phyloP scores from a whole-genome alignment of 2,888 invertebrate species.

The Trissolcus brochymenae region DNA sequence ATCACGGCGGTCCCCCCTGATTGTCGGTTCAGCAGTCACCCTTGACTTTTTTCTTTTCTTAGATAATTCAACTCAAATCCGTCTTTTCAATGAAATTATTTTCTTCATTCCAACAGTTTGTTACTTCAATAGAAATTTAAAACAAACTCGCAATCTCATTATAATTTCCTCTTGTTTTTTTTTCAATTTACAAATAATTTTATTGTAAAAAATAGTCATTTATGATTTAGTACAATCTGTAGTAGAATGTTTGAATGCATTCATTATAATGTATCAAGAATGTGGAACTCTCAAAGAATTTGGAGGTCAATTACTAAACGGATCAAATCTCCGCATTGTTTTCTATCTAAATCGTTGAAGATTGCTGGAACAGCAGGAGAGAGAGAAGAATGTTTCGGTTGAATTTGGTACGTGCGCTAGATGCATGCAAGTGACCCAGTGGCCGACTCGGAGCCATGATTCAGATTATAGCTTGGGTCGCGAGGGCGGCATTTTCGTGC shows the following conservation, averaged over 20 bases:
- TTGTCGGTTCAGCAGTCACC: conserved; percentile 63
- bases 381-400: conserved; percentile 26
- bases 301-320: conserved; percentile 13
- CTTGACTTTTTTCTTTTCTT: conserved; percentile 57
- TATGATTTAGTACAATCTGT: too few relatives aligned
- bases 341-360: too few relatives aligned
- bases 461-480: conserved; percentile 60
- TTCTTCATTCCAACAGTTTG: background rate
- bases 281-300: too few relatives aligned
- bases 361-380: too few relatives aligned
- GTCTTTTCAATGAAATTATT: conserved; percentile 20
- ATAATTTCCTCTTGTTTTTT: background rate
- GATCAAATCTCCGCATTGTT: background rate
- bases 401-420: conserved; percentile 47
- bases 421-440: conserved; percentile 69
- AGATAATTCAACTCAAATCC: conserved; percentile 41
- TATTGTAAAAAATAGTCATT: background rate
- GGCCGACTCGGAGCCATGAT: conserved; percentile 64
- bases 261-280: background rate
- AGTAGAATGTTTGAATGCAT: too few relatives aligned
- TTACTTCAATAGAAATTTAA: too few relatives aligned
- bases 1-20: conserved; percentile 72
- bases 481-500: conserved; percentile 67
- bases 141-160: background rate
- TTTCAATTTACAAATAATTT: background rate